Evolutionary conservation across 1,140 invertebrate genomes (phyloP), one percentile per base, ranked within the genome.

Genomic region (Lamellibrachia luymesi): DNA sequence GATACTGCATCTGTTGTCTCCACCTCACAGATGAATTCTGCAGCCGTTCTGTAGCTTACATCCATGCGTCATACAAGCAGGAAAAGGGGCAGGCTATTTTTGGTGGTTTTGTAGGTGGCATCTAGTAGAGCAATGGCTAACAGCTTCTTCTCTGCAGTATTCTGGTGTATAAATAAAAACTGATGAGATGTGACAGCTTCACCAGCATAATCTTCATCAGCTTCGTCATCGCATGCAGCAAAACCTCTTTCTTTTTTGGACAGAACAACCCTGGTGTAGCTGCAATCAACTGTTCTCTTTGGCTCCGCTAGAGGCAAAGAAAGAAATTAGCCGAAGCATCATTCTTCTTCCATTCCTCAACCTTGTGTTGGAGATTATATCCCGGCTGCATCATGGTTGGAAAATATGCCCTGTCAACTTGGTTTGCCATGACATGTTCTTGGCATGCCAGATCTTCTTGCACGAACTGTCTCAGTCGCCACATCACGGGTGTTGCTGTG

Each of bases 81-180:
- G 51, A 91, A 91, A 90, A 90, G 91, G n/a, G 91, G 91, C 13
- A 91, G 91, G 91, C 49, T 51, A 27, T 91, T 22, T 91, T 91
- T 91, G n/a, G 91, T 91, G 2, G 91, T 91, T 25, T 91, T 91
- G 91, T 91, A 91, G 4, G 91, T 91, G 49, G 91, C 91, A 91
- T 25, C 91, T 25, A 91, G 51, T 22, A 91, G 91, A 17, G 49
- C 49, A 91, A 91, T 91, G 91, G 13, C 17, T 10, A 91, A n/a
- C 4, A 91, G 22, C 49, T 25, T 50, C n/a, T 51, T 91, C 51
- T 7, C 10, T 91, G 91, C 91, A 50, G 10, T n/a, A 51, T 50
- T 91, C 91, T 91, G 91, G 91, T 91, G 91, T 22, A 91, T 25
- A 25, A 91, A 91, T 17, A 91, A 25, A 27, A 50, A 91, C 49